Percentiles rank a stretch among this genome's conserved stretches.
Evolutionary conservation across 2,888 invertebrate genomes (phyloP).

Genomic region (Aleiodes leptofemur): DNA sequence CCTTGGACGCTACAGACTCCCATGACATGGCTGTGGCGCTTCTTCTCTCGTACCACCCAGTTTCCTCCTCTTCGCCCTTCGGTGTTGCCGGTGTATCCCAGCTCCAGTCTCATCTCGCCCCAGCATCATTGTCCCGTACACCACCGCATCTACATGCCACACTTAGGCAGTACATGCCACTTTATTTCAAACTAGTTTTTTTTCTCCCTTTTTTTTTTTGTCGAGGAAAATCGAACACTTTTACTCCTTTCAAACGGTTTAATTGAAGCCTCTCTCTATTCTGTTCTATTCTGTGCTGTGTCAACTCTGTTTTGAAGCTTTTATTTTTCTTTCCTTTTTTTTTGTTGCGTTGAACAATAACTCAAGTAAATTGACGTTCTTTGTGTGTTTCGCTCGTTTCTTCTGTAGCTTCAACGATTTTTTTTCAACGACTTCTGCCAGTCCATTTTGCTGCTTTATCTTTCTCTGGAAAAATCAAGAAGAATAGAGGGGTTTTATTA

Average conservation of each 20-base stretch:
- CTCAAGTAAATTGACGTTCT: too few species aligned
- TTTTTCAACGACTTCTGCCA: too few species aligned
- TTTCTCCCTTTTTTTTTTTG: slow-evolving; percentile 13
- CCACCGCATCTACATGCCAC: slow-evolving; percentile 62
- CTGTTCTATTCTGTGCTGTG: background rate
- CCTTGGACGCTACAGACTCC: slow-evolving; percentile 89
- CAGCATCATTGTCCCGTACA: slow-evolving; percentile 61
- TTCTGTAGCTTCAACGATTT: too few species aligned
- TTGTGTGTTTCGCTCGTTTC: too few species aligned
- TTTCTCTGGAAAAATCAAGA: too few species aligned
- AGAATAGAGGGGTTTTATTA: too few species aligned
- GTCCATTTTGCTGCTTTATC: too few species aligned
- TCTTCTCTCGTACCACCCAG: slow-evolving; percentile 56
- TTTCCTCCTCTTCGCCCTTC: slow-evolving; percentile 55
- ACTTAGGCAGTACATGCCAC: slow-evolving; percentile 65
- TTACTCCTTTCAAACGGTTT: background rate
- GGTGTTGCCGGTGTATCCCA: slow-evolving; percentile 54
- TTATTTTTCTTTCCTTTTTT: too few species aligned
- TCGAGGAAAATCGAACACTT: background rate
- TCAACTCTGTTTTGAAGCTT: background rate
- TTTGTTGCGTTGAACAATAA: too few species aligned
- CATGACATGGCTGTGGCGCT: slow-evolving; percentile 83
- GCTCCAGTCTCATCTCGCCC: slow-evolving; percentile 65
- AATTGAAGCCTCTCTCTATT: background rate
- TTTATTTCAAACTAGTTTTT: slow-evolving; percentile 18